Evolutionary conservation across 2,888 invertebrate genomes (phyloP).

Genomic region (Aproaerema taeniolella): DNA sequence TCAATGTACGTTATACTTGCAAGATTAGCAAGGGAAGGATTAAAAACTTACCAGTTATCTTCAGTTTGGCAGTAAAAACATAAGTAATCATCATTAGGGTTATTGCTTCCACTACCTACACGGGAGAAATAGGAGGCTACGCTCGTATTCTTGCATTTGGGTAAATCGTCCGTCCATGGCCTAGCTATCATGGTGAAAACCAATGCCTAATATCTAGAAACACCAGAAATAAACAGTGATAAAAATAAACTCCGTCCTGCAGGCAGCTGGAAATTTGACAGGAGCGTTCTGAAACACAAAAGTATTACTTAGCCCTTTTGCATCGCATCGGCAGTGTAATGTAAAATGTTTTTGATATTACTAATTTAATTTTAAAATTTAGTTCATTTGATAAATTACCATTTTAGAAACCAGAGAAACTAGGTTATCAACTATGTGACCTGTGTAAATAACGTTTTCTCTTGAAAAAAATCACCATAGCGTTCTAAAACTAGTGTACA

Average conservation of each 20-base stretch:
- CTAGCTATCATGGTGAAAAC: conserved; percentile 54
- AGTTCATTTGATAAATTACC: no score
- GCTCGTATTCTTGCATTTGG: conserved; percentile 89
- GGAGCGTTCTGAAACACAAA: not conserved
- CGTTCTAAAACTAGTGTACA: no score
- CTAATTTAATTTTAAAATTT: no score
- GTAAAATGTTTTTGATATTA: no score
- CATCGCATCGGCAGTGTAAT: no score
- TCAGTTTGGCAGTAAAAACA: conserved; percentile 90
- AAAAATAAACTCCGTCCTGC: conserved; percentile 1
- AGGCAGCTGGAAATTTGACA: not conserved
- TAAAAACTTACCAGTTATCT: conserved; percentile 78
- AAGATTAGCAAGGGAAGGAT: no score
- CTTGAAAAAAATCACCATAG: no score
- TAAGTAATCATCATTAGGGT: conserved; percentile 66
- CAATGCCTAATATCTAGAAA: not conserved
- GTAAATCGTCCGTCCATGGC: conserved; percentile 91
- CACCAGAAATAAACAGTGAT: not conserved
- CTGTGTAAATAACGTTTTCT: no score
- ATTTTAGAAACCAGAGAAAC: no score
- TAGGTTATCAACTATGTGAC: no score
- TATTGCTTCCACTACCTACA: conserved; percentile 43
- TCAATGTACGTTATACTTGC: no score
- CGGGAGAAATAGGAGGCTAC: conserved; percentile 85
- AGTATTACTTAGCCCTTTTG: no score